A percentile compares a stretch with the other conserved stretches of the same genome.
Evolutionary conservation across 2,888 invertebrate species (phyloP).

Genomic region (Allolobophora icterica): DNA sequence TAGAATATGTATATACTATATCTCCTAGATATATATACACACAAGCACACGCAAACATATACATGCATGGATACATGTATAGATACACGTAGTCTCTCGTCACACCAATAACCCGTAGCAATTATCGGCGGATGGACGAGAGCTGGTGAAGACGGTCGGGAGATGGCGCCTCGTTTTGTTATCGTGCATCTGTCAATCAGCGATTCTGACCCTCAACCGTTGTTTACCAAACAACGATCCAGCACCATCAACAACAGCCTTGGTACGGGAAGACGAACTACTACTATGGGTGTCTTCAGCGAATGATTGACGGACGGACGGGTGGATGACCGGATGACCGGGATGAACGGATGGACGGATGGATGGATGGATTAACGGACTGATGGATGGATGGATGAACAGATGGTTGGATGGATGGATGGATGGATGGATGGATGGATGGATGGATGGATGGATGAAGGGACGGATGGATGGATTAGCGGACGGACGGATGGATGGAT

Average conservation of each 20-base stretch:
- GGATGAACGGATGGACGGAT: too few relatives aligned
- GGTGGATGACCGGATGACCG: too few relatives aligned
- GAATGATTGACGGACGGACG: too few relatives aligned
- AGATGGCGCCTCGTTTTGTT: neutral
- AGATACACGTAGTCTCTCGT: neutral
- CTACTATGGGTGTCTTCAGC: neutral
- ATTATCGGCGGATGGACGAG: neutral
- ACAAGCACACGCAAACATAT: neutral
- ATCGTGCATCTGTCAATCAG: neutral
- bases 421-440: too few relatives aligned
- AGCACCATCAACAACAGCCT: neutral
- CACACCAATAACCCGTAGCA: neutral
- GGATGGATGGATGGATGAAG: too few relatives aligned
- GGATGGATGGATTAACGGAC: too few relatives aligned
- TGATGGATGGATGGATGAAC: too few relatives aligned
- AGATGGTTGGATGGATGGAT: too few relatives aligned
- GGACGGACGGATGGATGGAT: too few relatives aligned
- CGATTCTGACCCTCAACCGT: neutral
- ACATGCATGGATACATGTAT: neutral
- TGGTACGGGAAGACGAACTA: neutral
- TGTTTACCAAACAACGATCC: neutral
- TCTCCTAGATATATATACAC: too few relatives aligned
- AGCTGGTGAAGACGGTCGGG: neutral
- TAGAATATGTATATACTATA: too few relatives aligned
- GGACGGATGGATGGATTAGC: too few relatives aligned